Percentiles rank a stretch among this genome's conserved stretches.
Conservation (phyloP, 2,888 invertebrate species). For the Cheilosia scutellata region DNA sequence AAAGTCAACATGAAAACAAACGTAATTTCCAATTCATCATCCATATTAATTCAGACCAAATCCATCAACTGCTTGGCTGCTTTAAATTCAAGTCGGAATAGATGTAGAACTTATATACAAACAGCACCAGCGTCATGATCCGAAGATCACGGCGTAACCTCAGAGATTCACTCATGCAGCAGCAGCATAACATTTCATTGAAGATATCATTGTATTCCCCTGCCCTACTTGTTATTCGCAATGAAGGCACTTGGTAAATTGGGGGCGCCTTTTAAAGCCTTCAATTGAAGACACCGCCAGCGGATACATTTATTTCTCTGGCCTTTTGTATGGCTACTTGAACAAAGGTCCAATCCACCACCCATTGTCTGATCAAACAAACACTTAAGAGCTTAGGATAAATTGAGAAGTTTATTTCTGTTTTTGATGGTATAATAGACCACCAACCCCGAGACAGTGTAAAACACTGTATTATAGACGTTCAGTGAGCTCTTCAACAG, state of each 20-base stretch:
- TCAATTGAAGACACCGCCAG: slow-evolving; percentile 28
- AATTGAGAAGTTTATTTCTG: slow-evolving; percentile 47
- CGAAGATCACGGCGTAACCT: neutral
- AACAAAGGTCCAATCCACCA: slow-evolving; percentile 25
- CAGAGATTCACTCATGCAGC: slow-evolving; percentile 1
- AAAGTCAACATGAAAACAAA: neutral
- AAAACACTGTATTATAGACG: slow-evolving; percentile 81
- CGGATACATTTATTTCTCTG: slow-evolving; percentile 44
- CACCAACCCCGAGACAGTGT: slow-evolving; percentile 62
- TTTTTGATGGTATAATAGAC: slow-evolving; percentile 21
- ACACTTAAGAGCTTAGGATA: neutral
- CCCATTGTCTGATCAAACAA: neutral
- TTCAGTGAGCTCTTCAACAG: slow-evolving; percentile 80
- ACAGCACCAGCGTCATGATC: neutral
- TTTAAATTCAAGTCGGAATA: slow-evolving; percentile 1
- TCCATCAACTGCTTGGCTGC: neutral
- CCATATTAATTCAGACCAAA: slow-evolving; percentile 13
- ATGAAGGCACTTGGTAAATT: slow-evolving; percentile 11
- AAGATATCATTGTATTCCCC: neutral
- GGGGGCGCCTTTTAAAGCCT: slow-evolving; percentile 28
- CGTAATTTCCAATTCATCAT: neutral
- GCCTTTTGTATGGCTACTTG: slow-evolving; percentile 20
- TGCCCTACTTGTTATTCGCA: slow-evolving; percentile 3
- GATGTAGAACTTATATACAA: neutral
- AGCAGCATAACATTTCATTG: slow-evolving; percentile 3